A percentile compares a stretch with the other conserved stretches of the same genome.
These are phyloP conservation scores for Branchipolynoe longqiensis DNA, from an alignment of 2,888 invertebrate species.

Conservation along the genomic window DNA sequence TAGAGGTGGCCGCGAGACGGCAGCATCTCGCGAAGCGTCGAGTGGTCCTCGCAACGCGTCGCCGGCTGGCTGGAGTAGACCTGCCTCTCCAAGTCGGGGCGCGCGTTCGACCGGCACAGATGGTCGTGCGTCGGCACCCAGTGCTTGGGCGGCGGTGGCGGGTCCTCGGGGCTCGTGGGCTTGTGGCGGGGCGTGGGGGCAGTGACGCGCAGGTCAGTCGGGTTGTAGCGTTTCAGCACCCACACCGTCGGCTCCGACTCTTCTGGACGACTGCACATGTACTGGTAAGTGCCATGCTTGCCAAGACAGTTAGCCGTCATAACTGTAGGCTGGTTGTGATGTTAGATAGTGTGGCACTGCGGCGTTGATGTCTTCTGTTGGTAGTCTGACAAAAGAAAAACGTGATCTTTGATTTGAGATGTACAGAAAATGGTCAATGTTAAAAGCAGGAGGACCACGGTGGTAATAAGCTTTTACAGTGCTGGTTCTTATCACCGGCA, in stretches of 20 bases:
- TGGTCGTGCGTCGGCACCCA: slow-evolving; percentile 53
- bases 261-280: slow-evolving; percentile 54
- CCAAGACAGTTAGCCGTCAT: slow-evolving; percentile 59
- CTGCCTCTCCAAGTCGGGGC: slow-evolving; percentile 62
- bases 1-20: slow-evolving; percentile 73
- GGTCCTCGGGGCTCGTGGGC: slow-evolving; percentile 66
- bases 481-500: too few relatives aligned
- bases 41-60: slow-evolving; percentile 75
- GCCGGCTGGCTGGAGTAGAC: slow-evolving; percentile 60
- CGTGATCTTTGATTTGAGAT: too few relatives aligned
- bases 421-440: too few relatives aligned
- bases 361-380: too few relatives aligned
- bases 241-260: slow-evolving; percentile 73
- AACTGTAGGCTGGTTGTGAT: too few relatives aligned
- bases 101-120: neutral
- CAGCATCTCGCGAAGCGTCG: slow-evolving; percentile 78
- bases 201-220: slow-evolving; percentile 75
- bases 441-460: too few relatives aligned
- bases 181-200: slow-evolving; percentile 78
- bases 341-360: too few relatives aligned
- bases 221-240: slow-evolving; percentile 77
- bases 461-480: too few relatives aligned
- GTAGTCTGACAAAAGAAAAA: too few relatives aligned
- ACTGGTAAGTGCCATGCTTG: slow-evolving; percentile 55
- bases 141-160: slow-evolving; percentile 67